Conservation (phyloP, 2,797 vertebrate species). For the Valencia hispanica region DNA sequence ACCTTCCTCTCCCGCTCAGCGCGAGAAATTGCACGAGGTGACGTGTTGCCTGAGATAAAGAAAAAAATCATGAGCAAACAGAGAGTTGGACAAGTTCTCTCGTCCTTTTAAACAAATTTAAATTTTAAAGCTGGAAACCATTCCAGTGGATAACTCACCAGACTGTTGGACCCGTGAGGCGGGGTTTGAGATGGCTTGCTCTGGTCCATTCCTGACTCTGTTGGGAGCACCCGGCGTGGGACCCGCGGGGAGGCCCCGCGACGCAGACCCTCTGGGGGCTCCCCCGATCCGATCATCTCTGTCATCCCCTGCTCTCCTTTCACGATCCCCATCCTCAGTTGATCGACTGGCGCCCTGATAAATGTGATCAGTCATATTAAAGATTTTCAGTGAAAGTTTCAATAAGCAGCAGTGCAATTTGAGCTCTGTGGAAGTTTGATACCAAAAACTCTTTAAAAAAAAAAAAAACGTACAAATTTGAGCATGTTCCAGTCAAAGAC, state of each 20-base stretch:
- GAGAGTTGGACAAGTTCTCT: background rate
- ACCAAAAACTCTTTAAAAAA: background rate
- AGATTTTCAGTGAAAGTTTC: background rate
- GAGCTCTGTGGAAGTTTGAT: background rate
- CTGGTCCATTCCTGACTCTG: conserved; percentile 89
- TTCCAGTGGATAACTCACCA: conserved; percentile 77
- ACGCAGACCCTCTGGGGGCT: conserved; percentile 88
- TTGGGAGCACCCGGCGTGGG: conserved; percentile 88
- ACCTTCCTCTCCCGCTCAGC: conserved; percentile 97
- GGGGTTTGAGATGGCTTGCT: conserved; percentile 91
- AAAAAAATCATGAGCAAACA: background rate
- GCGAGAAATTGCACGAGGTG: conserved; percentile 93
- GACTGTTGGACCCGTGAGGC: conserved; percentile 92
- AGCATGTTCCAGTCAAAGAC: conserved; percentile 99
- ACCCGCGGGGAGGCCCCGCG: conserved; percentile 87
- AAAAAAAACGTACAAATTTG: conserved; percentile 89
- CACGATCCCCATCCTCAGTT: conserved; percentile 91
- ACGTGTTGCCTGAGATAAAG: conserved; percentile 87
- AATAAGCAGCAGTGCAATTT: background rate
- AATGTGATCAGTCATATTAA: background rate
- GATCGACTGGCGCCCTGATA: conserved; percentile 91
- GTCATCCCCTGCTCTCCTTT: conserved; percentile 87
- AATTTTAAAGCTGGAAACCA: background rate
- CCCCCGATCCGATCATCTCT: conserved; percentile 92
- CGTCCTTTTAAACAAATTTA: background rate